Evolutionary conservation across 2,113 vertebrate genomes (phyloP).

Genomic region (Scophthalmus maximus): DNA sequence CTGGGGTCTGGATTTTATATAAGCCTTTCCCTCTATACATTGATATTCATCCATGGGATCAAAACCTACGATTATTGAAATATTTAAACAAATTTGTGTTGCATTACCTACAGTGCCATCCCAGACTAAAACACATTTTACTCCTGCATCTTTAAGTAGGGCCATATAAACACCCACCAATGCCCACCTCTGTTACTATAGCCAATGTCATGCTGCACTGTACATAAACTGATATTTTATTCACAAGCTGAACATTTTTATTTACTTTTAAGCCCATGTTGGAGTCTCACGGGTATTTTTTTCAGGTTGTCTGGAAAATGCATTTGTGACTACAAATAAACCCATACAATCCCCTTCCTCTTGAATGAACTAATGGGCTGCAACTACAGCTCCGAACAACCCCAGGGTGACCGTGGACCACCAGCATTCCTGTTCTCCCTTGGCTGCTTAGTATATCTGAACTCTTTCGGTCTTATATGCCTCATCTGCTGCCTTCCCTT

Average conservation of each 20-base stretch:
- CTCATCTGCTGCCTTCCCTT: slow-evolving; percentile 31
- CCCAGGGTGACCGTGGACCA: slow-evolving; percentile 18
- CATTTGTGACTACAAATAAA: slow-evolving; percentile 35
- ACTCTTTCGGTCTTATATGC: slow-evolving; percentile 23
- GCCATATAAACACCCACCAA: not conserved
- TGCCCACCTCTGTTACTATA: not conserved
- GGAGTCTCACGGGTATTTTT: not conserved
- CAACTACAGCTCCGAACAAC: slow-evolving; percentile 18
- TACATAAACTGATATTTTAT: slow-evolving; percentile 28
- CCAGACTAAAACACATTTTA: not conserved
- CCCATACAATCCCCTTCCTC: slow-evolving; percentile 20
- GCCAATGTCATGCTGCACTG: not conserved
- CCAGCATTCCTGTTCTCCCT: slow-evolving; percentile 10
- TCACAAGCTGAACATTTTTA: slow-evolving; percentile 2
- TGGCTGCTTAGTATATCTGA: slow-evolving; percentile 24
- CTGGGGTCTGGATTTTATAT: slow-evolving; percentile 7
- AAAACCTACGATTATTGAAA: slow-evolving; percentile 10
- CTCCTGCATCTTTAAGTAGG: not conserved
- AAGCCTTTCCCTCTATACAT: not conserved
- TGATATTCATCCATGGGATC: slow-evolving; percentile 8
- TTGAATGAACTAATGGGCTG: slow-evolving; percentile 36
- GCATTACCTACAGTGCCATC: slow-evolving; percentile 1
- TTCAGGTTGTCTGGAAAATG: slow-evolving; percentile 8
- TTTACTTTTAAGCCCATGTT: not conserved
- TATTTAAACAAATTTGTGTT: slow-evolving; percentile 33